Evolutionary conservation across 2,113 vertebrate species (phyloP).

Genomic region (Peromyscus polionotus): DNA sequence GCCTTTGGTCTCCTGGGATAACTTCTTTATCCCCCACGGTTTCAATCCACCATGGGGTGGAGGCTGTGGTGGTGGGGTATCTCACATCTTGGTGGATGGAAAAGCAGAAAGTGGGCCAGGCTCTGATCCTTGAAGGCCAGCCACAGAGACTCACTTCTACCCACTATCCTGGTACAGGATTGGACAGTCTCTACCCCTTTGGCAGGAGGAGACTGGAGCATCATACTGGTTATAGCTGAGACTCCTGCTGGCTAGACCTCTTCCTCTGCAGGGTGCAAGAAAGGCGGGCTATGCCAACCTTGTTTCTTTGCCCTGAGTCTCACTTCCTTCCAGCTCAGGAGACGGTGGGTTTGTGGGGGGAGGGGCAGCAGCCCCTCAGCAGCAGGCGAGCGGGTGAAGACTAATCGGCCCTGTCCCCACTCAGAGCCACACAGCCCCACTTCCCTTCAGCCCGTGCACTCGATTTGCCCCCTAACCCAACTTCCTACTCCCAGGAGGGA

Average conservation of each 20-base stretch:
- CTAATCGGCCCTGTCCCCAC: too few relatives aligned
- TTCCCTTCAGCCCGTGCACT: neutral
- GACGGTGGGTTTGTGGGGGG: neutral
- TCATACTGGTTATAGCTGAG: neutral
- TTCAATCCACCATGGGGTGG: neutral
- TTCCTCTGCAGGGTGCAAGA: neutral
- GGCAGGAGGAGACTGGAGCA: neutral
- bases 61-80: accelerated
- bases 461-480: neutral
- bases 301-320: accelerated
- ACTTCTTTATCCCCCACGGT: neutral
- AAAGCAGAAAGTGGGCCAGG: neutral
- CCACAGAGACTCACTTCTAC: neutral
- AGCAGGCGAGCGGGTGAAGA: neutral
- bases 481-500: neutral
- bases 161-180: neutral
- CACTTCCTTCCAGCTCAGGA: neutral
- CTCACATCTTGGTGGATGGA: neutral
- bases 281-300: accelerated
- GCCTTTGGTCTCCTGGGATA: neutral
- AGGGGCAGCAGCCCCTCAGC: neutral
- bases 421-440: neutral
- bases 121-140: neutral
- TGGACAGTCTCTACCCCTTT: neutral
- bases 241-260: neutral